Evolutionary conservation across 2,113 vertebrate species (phyloP).

Genomic region (Otocyon megalotis): DNA sequence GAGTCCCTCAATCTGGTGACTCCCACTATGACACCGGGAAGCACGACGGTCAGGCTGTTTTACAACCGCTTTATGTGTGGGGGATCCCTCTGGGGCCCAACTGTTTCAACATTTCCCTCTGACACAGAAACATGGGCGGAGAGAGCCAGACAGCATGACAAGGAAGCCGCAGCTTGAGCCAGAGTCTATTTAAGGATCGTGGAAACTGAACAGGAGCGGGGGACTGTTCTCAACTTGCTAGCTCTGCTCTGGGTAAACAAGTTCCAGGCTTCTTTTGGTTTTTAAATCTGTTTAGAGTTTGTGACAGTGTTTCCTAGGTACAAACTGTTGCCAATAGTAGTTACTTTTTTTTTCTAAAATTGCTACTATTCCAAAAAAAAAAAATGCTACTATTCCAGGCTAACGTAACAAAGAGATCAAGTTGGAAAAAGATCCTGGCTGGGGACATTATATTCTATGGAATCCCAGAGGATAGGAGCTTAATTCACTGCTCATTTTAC

Average conservation of each 20-base stretch:
- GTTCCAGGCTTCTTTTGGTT: background rate
- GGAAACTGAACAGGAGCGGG: background rate
- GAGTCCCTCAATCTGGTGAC: background rate
- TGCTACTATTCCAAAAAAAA: background rate
- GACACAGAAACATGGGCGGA: background rate
- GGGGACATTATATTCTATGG: background rate
- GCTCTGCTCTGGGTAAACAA: background rate
- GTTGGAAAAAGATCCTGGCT: background rate
- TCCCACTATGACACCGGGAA: too few relatives aligned
- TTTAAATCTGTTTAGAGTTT: background rate
- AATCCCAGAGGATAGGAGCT: background rate
- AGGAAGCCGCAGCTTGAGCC: background rate
- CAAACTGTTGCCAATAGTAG: background rate
- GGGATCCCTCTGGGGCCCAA: background rate
- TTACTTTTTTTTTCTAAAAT: background rate
- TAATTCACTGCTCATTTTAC: background rate
- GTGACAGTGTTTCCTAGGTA: background rate
- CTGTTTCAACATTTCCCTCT: background rate
- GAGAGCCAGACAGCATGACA: background rate
- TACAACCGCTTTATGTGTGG: background rate
- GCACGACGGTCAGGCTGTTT: fast-evolving
- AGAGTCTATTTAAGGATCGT: conserved; percentile 10
- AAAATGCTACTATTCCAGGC: background rate
- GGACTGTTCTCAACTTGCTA: background rate
- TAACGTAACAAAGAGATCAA: background rate